Evolutionary conservation across 2,888 invertebrate species (phyloP).

Genomic region (Timema podura): DNA sequence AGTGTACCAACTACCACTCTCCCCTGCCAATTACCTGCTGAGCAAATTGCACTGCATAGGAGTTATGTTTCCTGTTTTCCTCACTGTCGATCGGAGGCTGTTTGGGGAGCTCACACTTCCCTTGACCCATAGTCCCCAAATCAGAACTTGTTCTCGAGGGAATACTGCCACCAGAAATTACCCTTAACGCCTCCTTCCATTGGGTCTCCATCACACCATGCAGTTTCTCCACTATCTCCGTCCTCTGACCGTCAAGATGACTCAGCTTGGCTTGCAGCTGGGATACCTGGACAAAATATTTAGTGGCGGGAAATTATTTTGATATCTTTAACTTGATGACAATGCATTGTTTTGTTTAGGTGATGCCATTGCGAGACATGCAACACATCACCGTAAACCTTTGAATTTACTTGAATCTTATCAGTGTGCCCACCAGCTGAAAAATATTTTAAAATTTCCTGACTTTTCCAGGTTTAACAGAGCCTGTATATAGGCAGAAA

Average conservation of each 20-base stretch:
- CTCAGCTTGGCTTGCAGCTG: conserved; percentile 55
- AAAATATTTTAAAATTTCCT: too few species aligned
- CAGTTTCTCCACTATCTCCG: conserved; percentile 67
- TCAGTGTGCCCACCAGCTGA: too few species aligned
- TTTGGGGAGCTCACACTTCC: neutral
- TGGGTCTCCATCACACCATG: conserved; percentile 76
- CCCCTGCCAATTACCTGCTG: neutral
- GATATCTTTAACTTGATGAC: too few species aligned
- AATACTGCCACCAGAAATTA: conserved; percentile 49
- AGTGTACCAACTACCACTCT: too few species aligned
- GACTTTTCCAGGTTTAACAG: too few species aligned
- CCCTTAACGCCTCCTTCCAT: conserved; percentile 71
- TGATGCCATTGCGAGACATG: too few species aligned
- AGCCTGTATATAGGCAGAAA: too few species aligned
- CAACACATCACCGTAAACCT: too few species aligned
- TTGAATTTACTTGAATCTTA: too few species aligned
- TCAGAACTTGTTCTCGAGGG: neutral
- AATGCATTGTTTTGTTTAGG: too few species aligned
- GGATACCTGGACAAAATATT: conserved; percentile 51
- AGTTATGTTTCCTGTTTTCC: neutral
- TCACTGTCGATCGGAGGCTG: too few species aligned
- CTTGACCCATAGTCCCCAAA: neutral
- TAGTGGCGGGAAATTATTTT: too few species aligned
- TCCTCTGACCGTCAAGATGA: conserved; percentile 50
- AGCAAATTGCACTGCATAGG: neutral